Evolutionary conservation across 2,113 vertebrate species (phyloP).

Genomic region (Zootoca vivipara): DNA sequence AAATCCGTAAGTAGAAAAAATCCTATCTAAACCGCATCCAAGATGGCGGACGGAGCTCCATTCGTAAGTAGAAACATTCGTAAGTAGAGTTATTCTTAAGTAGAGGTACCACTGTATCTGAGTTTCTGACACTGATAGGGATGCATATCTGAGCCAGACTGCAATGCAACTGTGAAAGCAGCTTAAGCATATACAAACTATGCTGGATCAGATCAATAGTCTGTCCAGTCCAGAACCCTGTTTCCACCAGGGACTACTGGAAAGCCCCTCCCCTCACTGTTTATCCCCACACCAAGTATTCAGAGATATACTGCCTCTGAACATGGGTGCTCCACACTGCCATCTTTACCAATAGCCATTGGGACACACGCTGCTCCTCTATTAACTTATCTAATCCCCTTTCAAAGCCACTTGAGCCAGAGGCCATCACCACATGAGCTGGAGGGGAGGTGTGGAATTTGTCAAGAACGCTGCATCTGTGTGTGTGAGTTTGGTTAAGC

Average conservation of each 20-base stretch:
- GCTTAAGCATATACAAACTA: not conserved
- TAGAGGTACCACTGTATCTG: too few relatives aligned
- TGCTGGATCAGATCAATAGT: not conserved
- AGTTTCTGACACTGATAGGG: too few relatives aligned
- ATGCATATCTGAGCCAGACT: not conserved
- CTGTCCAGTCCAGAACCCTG: not conserved
- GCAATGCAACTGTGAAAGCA: too few relatives aligned
- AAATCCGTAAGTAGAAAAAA: too few relatives aligned
- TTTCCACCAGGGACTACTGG: not conserved
- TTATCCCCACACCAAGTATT: not conserved
- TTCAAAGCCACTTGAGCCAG: not conserved
- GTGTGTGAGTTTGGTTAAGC: slow-evolving; percentile 11
- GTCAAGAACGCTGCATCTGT: not conserved
- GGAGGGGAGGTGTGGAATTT: slow-evolving; percentile 27
- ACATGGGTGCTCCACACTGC: not conserved
- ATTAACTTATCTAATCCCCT: not conserved
- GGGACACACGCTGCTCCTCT: not conserved
- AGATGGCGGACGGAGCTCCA: too few relatives aligned
- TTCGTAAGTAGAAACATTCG: too few relatives aligned
- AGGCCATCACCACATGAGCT: not conserved
- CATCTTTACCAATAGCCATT: not conserved
- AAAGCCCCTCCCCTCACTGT: not conserved
- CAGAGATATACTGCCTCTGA: not conserved
- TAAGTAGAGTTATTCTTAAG: too few relatives aligned
- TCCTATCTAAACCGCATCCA: too few relatives aligned